Percentiles rank a stretch among this genome's conserved stretches.
Evolutionary conservation across 2,888 invertebrate species (phyloP).

Genomic region (Gerris lacustris): DNA sequence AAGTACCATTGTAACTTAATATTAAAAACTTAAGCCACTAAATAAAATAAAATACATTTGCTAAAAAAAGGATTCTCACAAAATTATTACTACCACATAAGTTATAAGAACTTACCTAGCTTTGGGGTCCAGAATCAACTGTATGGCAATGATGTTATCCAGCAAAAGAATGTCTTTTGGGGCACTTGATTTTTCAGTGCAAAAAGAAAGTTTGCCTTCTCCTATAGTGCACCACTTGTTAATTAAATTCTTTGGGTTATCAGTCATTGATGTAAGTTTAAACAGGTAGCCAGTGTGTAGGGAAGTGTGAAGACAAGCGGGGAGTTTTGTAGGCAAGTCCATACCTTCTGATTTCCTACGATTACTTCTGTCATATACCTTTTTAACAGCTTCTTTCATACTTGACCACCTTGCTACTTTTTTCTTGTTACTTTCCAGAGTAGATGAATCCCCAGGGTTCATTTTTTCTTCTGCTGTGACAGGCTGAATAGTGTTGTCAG

Average conservation of each 20-base stretch:
- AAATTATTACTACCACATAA: too few relatives aligned
- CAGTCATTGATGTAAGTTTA: conserved; percentile 38
- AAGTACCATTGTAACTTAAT: too few relatives aligned
- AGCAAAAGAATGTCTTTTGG: conserved; percentile 58
- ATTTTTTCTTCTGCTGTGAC: conserved; percentile 34
- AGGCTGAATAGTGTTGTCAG: conserved; percentile 28
- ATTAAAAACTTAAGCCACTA: too few relatives aligned
- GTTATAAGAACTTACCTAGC: conserved; percentile 35
- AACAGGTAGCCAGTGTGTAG: conserved; percentile 51
- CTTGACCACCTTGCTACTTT: conserved; percentile 31
- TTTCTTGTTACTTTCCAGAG: conserved; percentile 26
- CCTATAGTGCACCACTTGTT: conserved; percentile 58
- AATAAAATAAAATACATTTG: too few relatives aligned
- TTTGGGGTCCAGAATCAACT: conserved; percentile 47
- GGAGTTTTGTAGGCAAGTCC: conserved; percentile 37
- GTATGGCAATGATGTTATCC: conserved; percentile 52
- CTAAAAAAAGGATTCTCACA: too few relatives aligned
- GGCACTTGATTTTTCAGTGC: conserved; percentile 56
- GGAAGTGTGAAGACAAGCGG: conserved; percentile 40
- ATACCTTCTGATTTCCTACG: conserved; percentile 33
- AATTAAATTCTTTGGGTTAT: conserved; percentile 57
- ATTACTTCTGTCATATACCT: conserved; percentile 30
- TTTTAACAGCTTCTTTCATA: conserved; percentile 32
- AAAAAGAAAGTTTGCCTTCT: conserved; percentile 59
- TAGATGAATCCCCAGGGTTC: conserved; percentile 34